Percentiles rank a stretch among this genome's conserved stretches.
These are phyloP conservation scores for Neodiprion pinetum DNA, from an alignment of 1,140 invertebrate genomes.

Conservation along the genomic window DNA sequence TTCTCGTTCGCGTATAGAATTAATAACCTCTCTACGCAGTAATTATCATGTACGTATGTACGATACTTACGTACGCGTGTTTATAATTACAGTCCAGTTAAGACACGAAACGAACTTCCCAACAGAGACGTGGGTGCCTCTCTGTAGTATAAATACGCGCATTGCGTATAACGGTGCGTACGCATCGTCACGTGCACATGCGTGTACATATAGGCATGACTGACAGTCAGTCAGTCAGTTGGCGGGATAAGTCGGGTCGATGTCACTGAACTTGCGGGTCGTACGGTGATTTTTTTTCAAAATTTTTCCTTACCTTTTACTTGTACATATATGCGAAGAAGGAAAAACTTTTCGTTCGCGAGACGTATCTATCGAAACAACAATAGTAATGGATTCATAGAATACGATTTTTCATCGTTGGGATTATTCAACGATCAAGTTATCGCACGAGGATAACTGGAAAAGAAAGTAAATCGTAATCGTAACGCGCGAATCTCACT, in stretches of 20 bases:
- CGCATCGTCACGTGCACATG: slow-evolving; percentile 49
- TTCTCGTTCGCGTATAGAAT: no score
- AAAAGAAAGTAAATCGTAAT: slow-evolving; percentile 14
- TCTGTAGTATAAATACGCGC: slow-evolving; percentile 39
- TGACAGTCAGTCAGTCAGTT: no score
- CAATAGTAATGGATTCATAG: not conserved
- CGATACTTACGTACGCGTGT: slow-evolving; percentile 35
- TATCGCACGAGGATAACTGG: no score
- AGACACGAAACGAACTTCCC: slow-evolving; percentile 39
- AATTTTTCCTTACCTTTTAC: no score
- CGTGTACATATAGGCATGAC: slow-evolving; percentile 29
- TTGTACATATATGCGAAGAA: no score
- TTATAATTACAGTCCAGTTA: slow-evolving; percentile 29
- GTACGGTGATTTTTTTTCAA: no score
- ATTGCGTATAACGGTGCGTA: slow-evolving; percentile 52
- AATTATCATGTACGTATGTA: slow-evolving; percentile 24
- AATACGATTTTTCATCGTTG: not conserved
- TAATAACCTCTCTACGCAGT: no score
- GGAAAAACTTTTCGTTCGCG: not conserved
- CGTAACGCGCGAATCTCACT: slow-evolving; percentile 19
- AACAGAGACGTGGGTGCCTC: no score
- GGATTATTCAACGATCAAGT: no score
- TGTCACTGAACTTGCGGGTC: slow-evolving; percentile 53
- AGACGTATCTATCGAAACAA: not conserved
- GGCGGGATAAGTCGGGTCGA: slow-evolving; percentile 22